Conservation (phyloP, 2,113 vertebrate genomes). For the Spheniscus mendiculus region DNA sequence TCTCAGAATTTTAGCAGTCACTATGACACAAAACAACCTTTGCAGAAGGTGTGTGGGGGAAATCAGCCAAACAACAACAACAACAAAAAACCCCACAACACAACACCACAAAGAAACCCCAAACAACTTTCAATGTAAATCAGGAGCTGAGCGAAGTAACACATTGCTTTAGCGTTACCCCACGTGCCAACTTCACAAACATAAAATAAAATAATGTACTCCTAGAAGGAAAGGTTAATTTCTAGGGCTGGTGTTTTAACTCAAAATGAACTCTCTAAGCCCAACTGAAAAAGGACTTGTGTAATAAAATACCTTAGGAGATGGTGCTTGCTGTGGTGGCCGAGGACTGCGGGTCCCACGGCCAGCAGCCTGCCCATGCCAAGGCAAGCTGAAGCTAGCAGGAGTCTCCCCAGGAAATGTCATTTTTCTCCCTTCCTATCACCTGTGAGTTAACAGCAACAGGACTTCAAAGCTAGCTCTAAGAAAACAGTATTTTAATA, state of each 20-base stretch:
- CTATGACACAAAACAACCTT: not conserved
- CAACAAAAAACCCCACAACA: not conserved
- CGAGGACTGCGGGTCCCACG: accelerated
- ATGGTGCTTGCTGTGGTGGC: too few species aligned
- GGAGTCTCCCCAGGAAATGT: not conserved
- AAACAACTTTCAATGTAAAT: not conserved
- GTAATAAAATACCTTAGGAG: not conserved
- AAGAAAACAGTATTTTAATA: not conserved
- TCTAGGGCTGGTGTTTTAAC: not conserved
- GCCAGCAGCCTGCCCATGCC: not conserved
- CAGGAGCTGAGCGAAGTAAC: not conserved
- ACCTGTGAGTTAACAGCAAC: not conserved
- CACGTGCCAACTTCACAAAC: not conserved
- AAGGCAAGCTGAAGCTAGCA: not conserved
- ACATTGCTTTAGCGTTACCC: not conserved
- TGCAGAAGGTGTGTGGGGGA: not conserved
- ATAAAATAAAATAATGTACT: accelerated
- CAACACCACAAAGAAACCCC: not conserved
- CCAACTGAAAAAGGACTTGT: not conserved
- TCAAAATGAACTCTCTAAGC: not conserved
- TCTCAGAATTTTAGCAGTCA: not conserved
- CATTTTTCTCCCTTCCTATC: not conserved
- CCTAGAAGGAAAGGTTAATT: not conserved
- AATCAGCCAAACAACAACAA: not conserved
- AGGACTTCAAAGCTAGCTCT: not conserved